A percentile compares a stretch with the other conserved stretches of the same genome.
Evolutionary conservation across 2,797 vertebrate species (phyloP).

Genomic region (Somateria mollissima): DNA sequence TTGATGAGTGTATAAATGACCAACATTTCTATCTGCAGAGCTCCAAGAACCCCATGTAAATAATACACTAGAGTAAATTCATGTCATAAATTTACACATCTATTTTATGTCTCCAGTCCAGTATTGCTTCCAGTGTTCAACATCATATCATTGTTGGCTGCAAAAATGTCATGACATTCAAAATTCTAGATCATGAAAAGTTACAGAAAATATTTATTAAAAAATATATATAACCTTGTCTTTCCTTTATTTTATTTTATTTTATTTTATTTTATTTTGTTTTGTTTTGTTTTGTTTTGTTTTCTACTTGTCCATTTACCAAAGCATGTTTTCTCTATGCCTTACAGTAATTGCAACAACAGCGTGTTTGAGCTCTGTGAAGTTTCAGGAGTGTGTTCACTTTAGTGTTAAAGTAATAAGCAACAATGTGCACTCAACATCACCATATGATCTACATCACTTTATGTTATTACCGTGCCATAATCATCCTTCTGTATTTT

Average conservation of each 20-base stretch:
- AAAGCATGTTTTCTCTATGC: not conserved
- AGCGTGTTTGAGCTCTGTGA: not conserved
- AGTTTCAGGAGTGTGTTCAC: not conserved
- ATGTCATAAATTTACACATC: not conserved
- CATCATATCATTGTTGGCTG: not conserved
- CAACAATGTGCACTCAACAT: not conserved
- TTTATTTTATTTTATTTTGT: not conserved
- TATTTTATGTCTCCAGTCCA: not conserved
- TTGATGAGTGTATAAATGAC: not conserved
- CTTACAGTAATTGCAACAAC: not conserved
- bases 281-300: not conserved
- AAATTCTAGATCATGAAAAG: not conserved
- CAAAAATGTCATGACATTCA: not conserved
- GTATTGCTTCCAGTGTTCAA: not conserved
- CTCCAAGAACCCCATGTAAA: not conserved
- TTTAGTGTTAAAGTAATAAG: not conserved
- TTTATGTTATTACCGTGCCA: not conserved
- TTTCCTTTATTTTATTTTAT: not conserved
- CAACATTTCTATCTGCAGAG: not conserved
- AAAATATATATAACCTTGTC: not conserved
- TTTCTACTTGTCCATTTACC: not conserved
- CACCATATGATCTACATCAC: not conserved
- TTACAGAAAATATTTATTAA: not conserved
- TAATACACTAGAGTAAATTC: not conserved
- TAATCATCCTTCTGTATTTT: not conserved